Evolutionary conservation across 2,113 vertebrate genomes (phyloP).

Genomic region (Crotalus horridus): DNA sequence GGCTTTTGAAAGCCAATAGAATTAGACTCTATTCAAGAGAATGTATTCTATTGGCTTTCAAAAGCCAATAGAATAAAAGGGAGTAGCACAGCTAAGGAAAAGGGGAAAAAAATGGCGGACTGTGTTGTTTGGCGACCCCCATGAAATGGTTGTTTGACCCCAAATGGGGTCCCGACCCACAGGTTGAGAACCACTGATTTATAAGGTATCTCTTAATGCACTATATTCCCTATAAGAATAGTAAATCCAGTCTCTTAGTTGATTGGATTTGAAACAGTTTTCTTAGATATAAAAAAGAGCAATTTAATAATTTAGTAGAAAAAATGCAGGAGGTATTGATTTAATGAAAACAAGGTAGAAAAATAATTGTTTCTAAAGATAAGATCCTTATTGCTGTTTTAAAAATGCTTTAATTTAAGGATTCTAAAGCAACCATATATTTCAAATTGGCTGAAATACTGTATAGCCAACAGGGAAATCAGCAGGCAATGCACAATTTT

Average conservation of each 20-base stretch:
- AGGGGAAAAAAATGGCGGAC: too few species aligned
- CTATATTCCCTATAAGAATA: background rate
- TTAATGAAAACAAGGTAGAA: background rate
- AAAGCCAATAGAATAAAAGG: too few species aligned
- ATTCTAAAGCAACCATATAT: background rate
- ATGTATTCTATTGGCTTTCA: too few species aligned
- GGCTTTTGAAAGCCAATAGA: too few species aligned
- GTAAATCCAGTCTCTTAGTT: background rate
- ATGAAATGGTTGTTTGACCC: too few species aligned
- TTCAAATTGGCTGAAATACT: background rate
- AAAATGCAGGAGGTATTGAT: background rate
- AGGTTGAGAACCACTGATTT: background rate
- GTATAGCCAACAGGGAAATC: conserved; percentile 3
- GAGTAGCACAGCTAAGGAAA: too few species aligned
- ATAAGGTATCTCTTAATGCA: background rate
- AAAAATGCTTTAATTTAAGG: background rate
- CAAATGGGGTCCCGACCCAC: too few species aligned
- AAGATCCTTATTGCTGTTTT: background rate
- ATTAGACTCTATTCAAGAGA: too few species aligned
- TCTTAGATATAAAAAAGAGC: background rate
- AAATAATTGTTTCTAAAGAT: background rate
- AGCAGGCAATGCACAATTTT: background rate
- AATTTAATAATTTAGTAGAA: conserved; percentile 11
- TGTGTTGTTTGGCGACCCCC: too few species aligned
- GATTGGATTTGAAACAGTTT: background rate